Evolutionary conservation across 2,888 invertebrate genomes (phyloP), one percentile per base, ranked within the genome.

Genomic region (Torymus auratus): DNA sequence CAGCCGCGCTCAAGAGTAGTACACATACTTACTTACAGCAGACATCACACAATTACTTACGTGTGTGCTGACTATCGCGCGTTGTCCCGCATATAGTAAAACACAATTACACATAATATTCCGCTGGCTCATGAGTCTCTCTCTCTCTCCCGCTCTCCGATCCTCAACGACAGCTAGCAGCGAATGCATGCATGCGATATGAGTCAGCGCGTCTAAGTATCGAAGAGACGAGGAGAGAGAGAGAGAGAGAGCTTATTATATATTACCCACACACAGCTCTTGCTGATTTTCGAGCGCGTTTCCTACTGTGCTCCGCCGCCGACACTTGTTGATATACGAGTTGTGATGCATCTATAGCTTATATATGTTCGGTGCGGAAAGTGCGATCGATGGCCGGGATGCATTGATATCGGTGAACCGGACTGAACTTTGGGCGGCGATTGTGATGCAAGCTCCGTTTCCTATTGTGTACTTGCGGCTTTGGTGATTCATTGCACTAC

Each of bases 101-200:
- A 68, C n/a, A 76, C 80, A 76, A 80, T 80, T 76, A 80, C 17
- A 70, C 52, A 15, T 65, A 74, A 74, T 74, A 74, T 67, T 58
- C 41, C 52, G 56, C 50, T 28, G 41, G 41, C 15, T 58, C 23
- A 28, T 17, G 62, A 69, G 69, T 70, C 62, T 64, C 71, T 72
- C 72, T 53, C 62, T 70, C 62, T 64, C 20, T 20, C 20, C 20
- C 20, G 20, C 20, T 20, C 20, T 20, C 20, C 20, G 20, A 20
- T 20, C 20, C 20, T 20, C 20, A 1, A 20, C 20, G 20, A 69
- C 52, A 28, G 52, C 56, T 28, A 55, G 15, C 62, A n/a, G 73
- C 64, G 53, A 28, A 58, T 62, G 62, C 7, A 58, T 62, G 62
- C 7, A 72, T 68, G 68, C 20, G 50, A 15, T 41, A 13, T 81